Evolutionary conservation across 1,140 invertebrate species (phyloP).

Genomic region (Chironomus striatipennis): DNA sequence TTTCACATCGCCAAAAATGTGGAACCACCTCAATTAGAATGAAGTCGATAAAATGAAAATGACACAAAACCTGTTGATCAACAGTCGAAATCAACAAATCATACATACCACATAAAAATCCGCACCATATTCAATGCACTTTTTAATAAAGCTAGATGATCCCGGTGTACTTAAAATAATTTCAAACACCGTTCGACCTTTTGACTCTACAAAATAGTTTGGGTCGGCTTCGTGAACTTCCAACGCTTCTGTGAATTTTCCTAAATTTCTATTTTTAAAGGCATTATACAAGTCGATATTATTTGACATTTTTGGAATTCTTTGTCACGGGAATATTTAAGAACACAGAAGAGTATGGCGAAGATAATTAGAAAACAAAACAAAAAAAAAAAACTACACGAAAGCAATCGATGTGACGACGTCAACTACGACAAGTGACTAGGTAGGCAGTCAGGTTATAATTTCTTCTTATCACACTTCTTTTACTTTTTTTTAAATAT

Average conservation of each 20-base stretch:
- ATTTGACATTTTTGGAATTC: not conserved
- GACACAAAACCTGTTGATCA: no score
- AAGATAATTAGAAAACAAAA: constrained; percentile 4
- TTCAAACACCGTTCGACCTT: constrained; percentile 10
- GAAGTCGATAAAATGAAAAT: no score
- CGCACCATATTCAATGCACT: not conserved
- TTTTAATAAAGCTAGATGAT: not conserved
- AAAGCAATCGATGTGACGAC: constrained; percentile 12
- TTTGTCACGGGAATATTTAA: not conserved
- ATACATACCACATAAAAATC: not conserved
- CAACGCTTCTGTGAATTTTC: not conserved
- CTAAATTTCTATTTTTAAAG: not conserved
- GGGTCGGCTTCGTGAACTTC: constrained; percentile 1
- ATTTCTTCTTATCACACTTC: not conserved
- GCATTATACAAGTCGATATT: not conserved
- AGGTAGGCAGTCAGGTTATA: not conserved
- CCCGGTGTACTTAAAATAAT: not conserved
- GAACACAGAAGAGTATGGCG: not conserved
- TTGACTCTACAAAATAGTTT: constrained; percentile 1
- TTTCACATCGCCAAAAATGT: no score
- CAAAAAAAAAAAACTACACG: not conserved
- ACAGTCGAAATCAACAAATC: not conserved
- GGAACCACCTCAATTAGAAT: no score
- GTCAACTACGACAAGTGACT: not conserved
- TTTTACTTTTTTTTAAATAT: not conserved